Evolutionary conservation across 2,113 vertebrate species (phyloP), one percentile per base, ranked within the genome.

Genomic region (Festucalex cinctus): DNA sequence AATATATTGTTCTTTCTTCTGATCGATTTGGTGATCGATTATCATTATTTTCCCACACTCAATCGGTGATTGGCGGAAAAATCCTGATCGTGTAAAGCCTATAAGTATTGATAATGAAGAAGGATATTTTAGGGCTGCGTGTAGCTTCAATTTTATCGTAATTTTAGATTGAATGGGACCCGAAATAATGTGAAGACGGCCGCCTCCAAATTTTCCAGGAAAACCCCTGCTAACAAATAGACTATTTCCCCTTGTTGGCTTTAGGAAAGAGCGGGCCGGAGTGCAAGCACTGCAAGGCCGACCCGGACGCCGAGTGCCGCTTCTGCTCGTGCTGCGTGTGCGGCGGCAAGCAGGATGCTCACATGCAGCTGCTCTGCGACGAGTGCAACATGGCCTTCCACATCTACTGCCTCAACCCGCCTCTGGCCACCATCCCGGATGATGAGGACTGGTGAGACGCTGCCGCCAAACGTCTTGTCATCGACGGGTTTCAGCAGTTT

Each of bases 321-420:
- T 95, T 95, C 88, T 99, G 97, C 83, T 98, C 97, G 2, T 99
- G 97, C 91, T 98, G 93, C 70, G 89, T 97, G 70, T 99, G 97
- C 69, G 97, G 97, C 60, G 96, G 96, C 51, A 99, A 99, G 85
- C 96, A 95, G 80, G 97, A 99, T 46, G 95, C 97, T 73, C 95
- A 94, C 85, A 98, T 96, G 96, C 96, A 98, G 77, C 93, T 99
- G 83, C 90, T 99, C 3, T 99, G 97, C 85, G 97, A 99, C 73
- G 96, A 99, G 88, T 98, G 97, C 88, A 99, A 99, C 88, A 95
- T 97, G 97, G 97, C 97, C 51, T 99, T 97, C 87, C 97, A 99
- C 84, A 96, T 98, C 85, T 98, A 99, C 91, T 99, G 97, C 84
- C 91, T 99, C 88, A 96, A 94, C 84, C 96, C 97, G 26, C 96